Conservation (phyloP, 2,797 vertebrate genomes). For the Fistularia tabacaria region DNA sequence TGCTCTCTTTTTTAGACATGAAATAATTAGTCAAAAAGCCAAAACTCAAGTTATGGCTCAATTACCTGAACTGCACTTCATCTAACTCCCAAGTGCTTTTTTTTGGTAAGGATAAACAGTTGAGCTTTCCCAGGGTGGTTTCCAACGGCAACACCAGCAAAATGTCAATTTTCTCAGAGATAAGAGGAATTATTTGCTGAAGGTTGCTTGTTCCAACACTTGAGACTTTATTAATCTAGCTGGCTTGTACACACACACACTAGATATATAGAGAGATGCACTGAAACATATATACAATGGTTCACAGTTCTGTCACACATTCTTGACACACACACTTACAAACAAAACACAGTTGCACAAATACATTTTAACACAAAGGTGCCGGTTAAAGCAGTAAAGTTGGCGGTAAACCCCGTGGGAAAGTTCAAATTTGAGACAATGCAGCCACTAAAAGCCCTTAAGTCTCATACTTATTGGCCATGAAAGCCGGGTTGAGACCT, state of each 20-base stretch:
- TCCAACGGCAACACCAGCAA: constrained; percentile 59
- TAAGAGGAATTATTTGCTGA: constrained; percentile 50
- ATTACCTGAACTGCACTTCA: constrained; percentile 35
- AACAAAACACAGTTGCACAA: constrained; percentile 23
- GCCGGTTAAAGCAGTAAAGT: constrained; percentile 28
- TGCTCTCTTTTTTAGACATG: not conserved
- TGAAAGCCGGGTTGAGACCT: constrained; percentile 29
- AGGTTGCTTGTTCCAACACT: constrained; percentile 63
- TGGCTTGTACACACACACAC: constrained; percentile 4
- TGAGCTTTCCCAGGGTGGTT: constrained; percentile 63
- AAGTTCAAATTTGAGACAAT: constrained; percentile 59
- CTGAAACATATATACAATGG: constrained; percentile 12
- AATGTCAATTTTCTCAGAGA: constrained; percentile 59
- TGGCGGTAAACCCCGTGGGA: constrained; percentile 59
- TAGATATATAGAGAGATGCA: constrained; percentile 9
- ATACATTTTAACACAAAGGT: constrained; percentile 26
- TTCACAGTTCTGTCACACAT: not conserved
- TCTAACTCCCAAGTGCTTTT: constrained; percentile 15
- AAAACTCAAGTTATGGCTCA: constrained; percentile 14
- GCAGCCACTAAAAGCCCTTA: constrained; percentile 42
- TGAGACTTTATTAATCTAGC: constrained; percentile 56
- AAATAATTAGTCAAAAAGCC: not conserved
- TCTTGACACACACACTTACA: constrained; percentile 2
- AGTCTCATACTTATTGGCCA: constrained; percentile 31
- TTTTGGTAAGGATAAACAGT: constrained; percentile 34